These are phyloP conservation scores for Bubo bubo DNA, from an alignment of 2,113 vertebrate species.

Conservation along the genomic window DNA sequence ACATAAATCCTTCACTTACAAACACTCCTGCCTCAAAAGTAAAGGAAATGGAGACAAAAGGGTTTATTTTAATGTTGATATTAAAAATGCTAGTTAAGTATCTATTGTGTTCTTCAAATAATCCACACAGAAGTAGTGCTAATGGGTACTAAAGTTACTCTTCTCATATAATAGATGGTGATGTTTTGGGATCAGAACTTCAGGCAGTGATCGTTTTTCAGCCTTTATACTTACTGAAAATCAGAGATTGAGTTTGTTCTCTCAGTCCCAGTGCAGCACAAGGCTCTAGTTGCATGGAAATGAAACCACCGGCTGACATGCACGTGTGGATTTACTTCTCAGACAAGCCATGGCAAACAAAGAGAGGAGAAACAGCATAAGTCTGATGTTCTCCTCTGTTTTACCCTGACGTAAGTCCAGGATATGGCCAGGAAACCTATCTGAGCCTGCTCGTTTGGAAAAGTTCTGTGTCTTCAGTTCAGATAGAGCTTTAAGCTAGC, in stretches of 20 bases:
- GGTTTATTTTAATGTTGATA: background rate
- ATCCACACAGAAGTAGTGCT: background rate
- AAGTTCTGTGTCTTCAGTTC: background rate
- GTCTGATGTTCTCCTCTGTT: background rate
- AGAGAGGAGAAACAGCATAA: background rate
- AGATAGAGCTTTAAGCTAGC: background rate
- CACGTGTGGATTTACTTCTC: background rate
- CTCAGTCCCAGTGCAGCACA: background rate
- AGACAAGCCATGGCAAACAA: background rate
- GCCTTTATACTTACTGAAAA: background rate
- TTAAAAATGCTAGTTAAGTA: background rate
- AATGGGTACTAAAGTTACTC: background rate
- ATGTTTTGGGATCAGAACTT: background rate
- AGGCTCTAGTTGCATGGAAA: background rate
- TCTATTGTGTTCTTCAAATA: background rate
- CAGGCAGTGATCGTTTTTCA: background rate
- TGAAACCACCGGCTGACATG: background rate
- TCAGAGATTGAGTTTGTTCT: background rate
- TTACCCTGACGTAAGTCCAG: background rate
- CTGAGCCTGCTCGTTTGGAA: background rate
- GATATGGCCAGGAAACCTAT: background rate
- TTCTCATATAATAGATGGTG: background rate
- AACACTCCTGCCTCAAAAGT: background rate
- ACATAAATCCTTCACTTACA: background rate
- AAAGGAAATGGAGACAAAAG: background rate